Evolutionary conservation across 1,140 invertebrate species (phyloP).

Genomic region (Trachelipus rathkii): DNA sequence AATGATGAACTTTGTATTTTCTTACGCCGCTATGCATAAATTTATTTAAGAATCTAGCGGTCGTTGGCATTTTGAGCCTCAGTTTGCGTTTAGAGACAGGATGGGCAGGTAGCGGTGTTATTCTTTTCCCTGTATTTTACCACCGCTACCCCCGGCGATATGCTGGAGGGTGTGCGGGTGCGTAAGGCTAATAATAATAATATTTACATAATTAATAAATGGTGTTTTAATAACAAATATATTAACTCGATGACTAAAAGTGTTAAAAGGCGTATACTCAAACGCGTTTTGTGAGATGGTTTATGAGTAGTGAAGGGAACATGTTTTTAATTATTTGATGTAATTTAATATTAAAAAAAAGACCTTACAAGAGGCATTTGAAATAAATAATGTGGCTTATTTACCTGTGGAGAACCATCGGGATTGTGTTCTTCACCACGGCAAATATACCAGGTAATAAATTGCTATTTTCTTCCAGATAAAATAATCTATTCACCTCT

Average conservation of each 20-base stretch:
- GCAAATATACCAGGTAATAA: background rate
- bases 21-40: too few species aligned
- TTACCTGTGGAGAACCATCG: background rate
- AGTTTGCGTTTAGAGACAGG: background rate
- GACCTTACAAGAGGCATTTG: background rate
- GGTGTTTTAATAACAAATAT: background rate
- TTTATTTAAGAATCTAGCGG: background rate
- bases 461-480: too few species aligned
- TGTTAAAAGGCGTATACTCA: background rate
- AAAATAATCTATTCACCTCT: too few species aligned
- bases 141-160: conserved; percentile 3
- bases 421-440: background rate
- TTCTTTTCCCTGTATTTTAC: background rate
- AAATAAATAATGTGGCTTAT: background rate
- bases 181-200: background rate
- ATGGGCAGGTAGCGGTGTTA: conserved; percentile 1
- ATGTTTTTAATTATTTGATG: too few species aligned
- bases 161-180: conserved; percentile 5
- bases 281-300: background rate
- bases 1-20: too few species aligned
- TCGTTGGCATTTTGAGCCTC: background rate
- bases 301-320: too few species aligned
- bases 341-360: background rate
- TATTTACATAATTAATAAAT: background rate
- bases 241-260: background rate